These are phyloP conservation scores for Ametastegia equiseti DNA, from an alignment of 2,888 invertebrate genomes.

Conservation along the genomic window DNA sequence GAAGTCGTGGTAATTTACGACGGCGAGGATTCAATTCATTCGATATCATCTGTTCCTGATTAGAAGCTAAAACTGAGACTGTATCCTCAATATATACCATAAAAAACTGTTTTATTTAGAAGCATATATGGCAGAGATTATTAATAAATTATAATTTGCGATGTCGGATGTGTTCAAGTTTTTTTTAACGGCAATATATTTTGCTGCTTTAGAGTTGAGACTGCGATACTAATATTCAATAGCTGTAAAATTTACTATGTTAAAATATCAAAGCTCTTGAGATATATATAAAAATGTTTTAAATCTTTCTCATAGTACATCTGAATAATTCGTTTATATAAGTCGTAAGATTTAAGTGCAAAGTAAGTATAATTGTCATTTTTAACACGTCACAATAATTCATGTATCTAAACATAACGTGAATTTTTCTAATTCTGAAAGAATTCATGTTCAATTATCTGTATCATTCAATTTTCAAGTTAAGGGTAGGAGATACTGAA, in stretches of 20 bases:
- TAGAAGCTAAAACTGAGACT: neutral
- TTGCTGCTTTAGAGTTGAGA: constrained; percentile 32
- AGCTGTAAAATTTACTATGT: constrained; percentile 7
- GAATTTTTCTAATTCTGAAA: neutral
- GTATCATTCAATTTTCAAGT: too few relatives aligned
- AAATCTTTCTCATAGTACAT: neutral
- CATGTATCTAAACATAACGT: neutral
- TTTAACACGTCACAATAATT: neutral
- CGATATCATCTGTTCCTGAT: neutral
- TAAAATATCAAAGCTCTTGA: constrained; percentile 2
- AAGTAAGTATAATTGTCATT: constrained; percentile 16
- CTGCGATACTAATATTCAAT: constrained; percentile 38
- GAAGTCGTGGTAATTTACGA: neutral
- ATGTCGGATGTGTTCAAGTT: constrained; percentile 27
- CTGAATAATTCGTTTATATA: neutral
- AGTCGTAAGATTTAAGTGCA: constrained; percentile 7
- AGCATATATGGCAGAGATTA: constrained; percentile 1
- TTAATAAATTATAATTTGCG: constrained; percentile 3
- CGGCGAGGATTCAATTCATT: neutral
- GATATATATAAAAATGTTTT: neutral
- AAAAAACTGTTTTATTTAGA: neutral
- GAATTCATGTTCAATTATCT: neutral
- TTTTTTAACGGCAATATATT: neutral
- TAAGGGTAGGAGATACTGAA: too few relatives aligned
- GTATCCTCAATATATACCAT: neutral